phyloP scores from a whole-genome alignment of 2,888 invertebrate genomes.

The Tridacna gigas region DNA sequence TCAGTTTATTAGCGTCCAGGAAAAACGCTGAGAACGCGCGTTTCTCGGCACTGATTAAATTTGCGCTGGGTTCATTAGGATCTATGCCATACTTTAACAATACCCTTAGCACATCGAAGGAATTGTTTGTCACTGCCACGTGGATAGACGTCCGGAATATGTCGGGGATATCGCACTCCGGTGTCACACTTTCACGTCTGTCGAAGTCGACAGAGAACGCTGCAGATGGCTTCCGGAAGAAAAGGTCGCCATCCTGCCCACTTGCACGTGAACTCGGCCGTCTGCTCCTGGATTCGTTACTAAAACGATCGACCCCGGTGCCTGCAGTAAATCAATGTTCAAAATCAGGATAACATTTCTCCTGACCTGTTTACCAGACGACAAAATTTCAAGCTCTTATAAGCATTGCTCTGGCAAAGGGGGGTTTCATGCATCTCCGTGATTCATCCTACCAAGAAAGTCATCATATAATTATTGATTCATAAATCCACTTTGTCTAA shows the following conservation, averaged over 20 bases:
- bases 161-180: constrained; percentile 84
- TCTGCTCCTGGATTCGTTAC: constrained; percentile 69
- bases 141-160: constrained; percentile 87
- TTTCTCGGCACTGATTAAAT: constrained; percentile 56
- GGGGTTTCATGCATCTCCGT: too few relatives aligned
- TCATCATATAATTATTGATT: too few relatives aligned
- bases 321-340: neutral
- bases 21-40: constrained; percentile 49
- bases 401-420: too few relatives aligned
- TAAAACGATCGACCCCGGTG: constrained; percentile 30
- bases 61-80: constrained; percentile 86
- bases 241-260: constrained; percentile 79
- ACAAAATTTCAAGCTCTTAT: too few relatives aligned
- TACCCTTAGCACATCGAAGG: constrained; percentile 86
- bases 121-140: constrained; percentile 87
- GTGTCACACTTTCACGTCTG: constrained; percentile 80
- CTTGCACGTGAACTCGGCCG: constrained; percentile 76
- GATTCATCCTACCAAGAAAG: too few relatives aligned
- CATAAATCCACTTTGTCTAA: too few relatives aligned
- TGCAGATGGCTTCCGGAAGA: constrained; percentile 83
- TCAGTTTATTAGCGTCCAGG: constrained; percentile 40
- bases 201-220: constrained; percentile 80
- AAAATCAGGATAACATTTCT: too few relatives aligned
- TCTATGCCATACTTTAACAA: constrained; percentile 87
- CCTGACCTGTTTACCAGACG: too few relatives aligned